Evolutionary conservation across 1,140 invertebrate genomes (phyloP).

Genomic region (Trinorchestia longiramus): DNA sequence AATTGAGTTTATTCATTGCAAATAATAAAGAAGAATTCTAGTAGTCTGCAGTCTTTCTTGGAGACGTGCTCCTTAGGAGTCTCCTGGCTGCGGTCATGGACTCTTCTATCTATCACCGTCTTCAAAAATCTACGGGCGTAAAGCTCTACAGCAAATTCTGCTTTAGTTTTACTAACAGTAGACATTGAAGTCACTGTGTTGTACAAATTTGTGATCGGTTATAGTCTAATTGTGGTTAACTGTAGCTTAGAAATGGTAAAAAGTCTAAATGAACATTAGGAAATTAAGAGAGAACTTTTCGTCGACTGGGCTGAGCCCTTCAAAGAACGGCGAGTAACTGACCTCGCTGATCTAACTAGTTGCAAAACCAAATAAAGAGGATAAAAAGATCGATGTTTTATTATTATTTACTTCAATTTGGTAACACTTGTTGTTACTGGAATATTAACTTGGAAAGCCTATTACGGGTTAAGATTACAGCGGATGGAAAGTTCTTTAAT

Average conservation of each 20-base stretch:
- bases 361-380: not conserved
- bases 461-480: conserved; percentile 15
- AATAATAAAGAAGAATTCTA: not conserved
- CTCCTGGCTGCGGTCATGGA: not conserved
- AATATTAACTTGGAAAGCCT: conserved; percentile 36
- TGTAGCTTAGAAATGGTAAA: not conserved
- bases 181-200: not conserved
- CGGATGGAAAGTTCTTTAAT: conserved; percentile 28
- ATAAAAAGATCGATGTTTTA: not conserved
- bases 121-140: not conserved
- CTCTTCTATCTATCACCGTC: not conserved
- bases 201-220: not conserved
- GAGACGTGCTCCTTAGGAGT: not conserved
- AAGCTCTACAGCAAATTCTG: not conserved
- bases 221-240: not conserved
- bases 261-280: not conserved
- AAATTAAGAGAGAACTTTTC: not conserved
- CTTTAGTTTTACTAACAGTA: not conserved
- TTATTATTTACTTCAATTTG: conserved; percentile 44
- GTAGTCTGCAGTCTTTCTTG: not conserved
- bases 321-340: not conserved
- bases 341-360: not conserved
- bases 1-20: not conserved
- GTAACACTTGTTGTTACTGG: conserved; percentile 30
- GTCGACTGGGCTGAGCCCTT: not conserved